Conservation (phyloP, 2,888 invertebrate species). For the Cephus nigrinus region DNA sequence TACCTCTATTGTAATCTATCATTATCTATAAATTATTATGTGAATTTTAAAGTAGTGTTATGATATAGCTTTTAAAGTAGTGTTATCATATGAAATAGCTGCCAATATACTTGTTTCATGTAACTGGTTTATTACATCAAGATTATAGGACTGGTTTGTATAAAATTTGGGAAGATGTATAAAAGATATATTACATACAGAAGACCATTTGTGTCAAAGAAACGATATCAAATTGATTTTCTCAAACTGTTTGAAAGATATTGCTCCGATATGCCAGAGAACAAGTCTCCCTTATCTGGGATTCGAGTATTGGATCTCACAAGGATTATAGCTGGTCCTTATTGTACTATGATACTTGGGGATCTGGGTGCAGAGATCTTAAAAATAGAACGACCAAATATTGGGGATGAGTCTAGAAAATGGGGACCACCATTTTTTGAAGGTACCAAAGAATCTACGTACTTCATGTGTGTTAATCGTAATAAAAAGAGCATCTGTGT, state of each 20-base stretch:
- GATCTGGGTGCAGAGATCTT: slow-evolving; percentile 94
- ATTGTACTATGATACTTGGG: slow-evolving; percentile 92
- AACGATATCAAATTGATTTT: background rate
- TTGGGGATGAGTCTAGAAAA: slow-evolving; percentile 88
- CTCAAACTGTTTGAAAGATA: background rate
- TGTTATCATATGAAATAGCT: background rate
- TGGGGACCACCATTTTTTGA: slow-evolving; percentile 93
- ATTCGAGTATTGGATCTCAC: slow-evolving; percentile 83
- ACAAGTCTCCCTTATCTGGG: slow-evolving; percentile 74
- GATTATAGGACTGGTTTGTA: background rate
- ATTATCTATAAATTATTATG: background rate
- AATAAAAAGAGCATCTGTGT: slow-evolving; percentile 95
- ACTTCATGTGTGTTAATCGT: slow-evolving; percentile 89
- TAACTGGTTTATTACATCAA: background rate
- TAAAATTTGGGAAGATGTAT: background rate
- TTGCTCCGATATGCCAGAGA: slow-evolving; percentile 11
- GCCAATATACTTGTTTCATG: background rate
- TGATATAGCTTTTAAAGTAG: no score
- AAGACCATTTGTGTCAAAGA: background rate
- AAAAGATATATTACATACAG: background rate
- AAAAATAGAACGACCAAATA: slow-evolving; percentile 87
- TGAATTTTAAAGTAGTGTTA: background rate
- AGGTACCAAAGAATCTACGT: slow-evolving; percentile 76
- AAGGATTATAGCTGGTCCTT: slow-evolving; percentile 93
- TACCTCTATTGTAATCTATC: background rate